These are phyloP conservation scores for Rosalia funebris DNA, from an alignment of 2,888 invertebrate species.

Conservation along the genomic window DNA sequence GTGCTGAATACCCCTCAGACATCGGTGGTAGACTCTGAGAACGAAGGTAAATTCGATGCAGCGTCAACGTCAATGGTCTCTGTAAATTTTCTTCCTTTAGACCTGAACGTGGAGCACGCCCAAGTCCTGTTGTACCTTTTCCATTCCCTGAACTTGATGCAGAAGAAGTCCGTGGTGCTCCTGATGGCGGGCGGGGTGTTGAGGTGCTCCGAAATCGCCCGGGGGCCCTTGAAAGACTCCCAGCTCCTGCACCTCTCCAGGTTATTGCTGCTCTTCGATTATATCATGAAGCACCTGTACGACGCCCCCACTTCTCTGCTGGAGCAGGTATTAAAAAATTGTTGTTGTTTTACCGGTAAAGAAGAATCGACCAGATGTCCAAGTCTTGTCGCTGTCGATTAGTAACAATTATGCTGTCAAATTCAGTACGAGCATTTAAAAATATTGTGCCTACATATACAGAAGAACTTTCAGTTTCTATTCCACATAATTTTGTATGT, in stretches of 20 bases:
- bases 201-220: constrained; percentile 73
- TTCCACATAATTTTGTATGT: too few species aligned
- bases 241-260: constrained; percentile 87
- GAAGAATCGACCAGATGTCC: too few species aligned
- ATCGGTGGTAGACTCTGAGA: constrained; percentile 73
- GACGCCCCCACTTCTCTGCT: constrained; percentile 88
- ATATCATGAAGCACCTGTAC: constrained; percentile 94
- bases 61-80: too few species aligned
- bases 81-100: constrained; percentile 64
- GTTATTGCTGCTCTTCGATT: constrained; percentile 87
- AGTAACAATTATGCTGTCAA: too few species aligned
- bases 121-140: constrained; percentile 93
- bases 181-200: constrained; percentile 81
- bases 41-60: constrained; percentile 74
- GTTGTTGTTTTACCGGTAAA: too few species aligned
- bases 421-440: too few species aligned
- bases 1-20: constrained; percentile 73
- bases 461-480: too few species aligned
- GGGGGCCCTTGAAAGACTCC: constrained; percentile 69
- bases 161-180: constrained; percentile 92
- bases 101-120: constrained; percentile 95
- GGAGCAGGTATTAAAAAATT: constrained; percentile 77
- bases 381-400: too few species aligned
- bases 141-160: constrained; percentile 94
- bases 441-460: too few species aligned